Percentiles rank a stretch among this genome's conserved stretches.
Evolutionary conservation across 2,113 vertebrate genomes (phyloP).

Genomic region (Hylia prasina): DNA sequence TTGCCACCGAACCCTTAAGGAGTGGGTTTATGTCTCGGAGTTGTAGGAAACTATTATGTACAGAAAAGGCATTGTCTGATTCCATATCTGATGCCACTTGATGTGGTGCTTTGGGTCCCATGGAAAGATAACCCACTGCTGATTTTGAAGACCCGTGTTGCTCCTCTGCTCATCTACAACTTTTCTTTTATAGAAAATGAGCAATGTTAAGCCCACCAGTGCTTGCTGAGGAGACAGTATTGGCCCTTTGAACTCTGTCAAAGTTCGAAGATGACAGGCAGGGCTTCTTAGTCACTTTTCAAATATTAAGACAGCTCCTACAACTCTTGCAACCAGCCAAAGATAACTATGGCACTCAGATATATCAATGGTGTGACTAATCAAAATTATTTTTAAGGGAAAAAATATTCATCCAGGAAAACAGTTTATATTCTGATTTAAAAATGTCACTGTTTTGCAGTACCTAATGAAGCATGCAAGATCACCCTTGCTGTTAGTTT

Average conservation of each 20-base stretch:
- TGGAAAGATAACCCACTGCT: not conserved
- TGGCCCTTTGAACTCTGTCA: not conserved
- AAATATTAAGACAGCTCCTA: not conserved
- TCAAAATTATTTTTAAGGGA: not conserved
- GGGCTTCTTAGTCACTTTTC: slow-evolving; percentile 26
- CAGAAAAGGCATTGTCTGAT: not conserved
- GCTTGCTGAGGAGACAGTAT: not conserved
- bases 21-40: not conserved
- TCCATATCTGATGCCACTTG: not conserved
- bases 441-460: not conserved
- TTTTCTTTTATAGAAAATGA: not conserved
- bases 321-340: not conserved
- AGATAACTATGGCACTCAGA: not conserved
- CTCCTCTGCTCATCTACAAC: not conserved
- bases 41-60: not conserved
- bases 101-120: not conserved
- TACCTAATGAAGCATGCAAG: not conserved
- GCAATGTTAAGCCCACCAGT: not conserved
- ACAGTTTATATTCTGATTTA: not conserved
- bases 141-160: not conserved
- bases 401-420: not conserved
- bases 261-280: not conserved
- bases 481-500: not conserved
- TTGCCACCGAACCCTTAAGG: not conserved
- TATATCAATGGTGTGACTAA: not conserved